phyloP scores from a whole-genome alignment of 1,140 invertebrate species.

The Xylocopa sonorina region DNA sequence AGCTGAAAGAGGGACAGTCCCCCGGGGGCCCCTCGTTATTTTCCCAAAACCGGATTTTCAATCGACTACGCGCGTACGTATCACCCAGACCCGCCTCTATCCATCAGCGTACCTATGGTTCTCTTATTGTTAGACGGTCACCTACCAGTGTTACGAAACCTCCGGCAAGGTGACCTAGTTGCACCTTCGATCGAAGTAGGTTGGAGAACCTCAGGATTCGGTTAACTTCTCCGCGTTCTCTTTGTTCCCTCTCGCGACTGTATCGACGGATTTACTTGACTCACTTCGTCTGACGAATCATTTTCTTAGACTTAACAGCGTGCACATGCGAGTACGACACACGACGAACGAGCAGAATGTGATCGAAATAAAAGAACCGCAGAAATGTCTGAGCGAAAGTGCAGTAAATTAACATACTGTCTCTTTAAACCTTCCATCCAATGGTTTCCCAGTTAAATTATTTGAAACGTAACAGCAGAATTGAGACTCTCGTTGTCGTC shows the following conservation, averaged over 20 bases:
- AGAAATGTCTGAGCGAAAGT: neutral
- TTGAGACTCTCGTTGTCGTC: too few species aligned
- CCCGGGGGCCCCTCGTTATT: conserved; percentile 55
- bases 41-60: conserved; percentile 74
- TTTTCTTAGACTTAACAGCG: too few species aligned
- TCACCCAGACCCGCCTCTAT: conserved; percentile 1
- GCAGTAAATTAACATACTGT: too few species aligned
- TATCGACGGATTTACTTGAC: too few species aligned
- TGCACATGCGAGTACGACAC: too few species aligned
- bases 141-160: conserved; percentile 63
- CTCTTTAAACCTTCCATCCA: too few species aligned
- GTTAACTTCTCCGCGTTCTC: neutral
- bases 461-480: too few species aligned
- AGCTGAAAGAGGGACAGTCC: conserved; percentile 3
- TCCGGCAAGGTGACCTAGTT: conserved; percentile 75
- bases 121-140: conserved; percentile 40
- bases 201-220: conserved; percentile 38
- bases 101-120: neutral
- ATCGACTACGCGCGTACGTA: conserved; percentile 2
- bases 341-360: too few species aligned
- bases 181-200: conserved; percentile 57
- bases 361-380: neutral
- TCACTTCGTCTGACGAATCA: too few species aligned
- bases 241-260: too few species aligned
- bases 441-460: neutral